Evolutionary conservation across 2,888 invertebrate species (phyloP), one percentile per base, ranked within the genome.

Genomic region (Heliconius hortense): DNA sequence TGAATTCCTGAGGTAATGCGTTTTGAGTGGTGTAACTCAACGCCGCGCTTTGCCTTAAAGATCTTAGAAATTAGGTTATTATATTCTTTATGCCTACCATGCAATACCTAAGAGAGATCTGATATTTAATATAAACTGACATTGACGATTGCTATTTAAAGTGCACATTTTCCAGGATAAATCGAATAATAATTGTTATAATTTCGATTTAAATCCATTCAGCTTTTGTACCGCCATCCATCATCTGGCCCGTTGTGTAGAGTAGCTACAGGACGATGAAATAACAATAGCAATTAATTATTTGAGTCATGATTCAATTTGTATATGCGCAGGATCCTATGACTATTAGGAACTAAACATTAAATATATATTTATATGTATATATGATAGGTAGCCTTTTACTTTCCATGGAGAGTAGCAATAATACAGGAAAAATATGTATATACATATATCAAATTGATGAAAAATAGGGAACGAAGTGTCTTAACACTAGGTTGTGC

Each of bases 151-250:
- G 15, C 18, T 56, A 10, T 56, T 60, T 60, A 28, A 60, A 60
- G 15, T 35, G 4, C 31, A 64, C 35, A 56, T 35, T 35, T 39
- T 24, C 7, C 24, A 11, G 13, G 39, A n/a, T 24, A 66, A 66
- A 66, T 64, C 1, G 15, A 15, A 26, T 24, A 39, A 35, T 15
- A 66, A 66, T 39, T 63, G 26, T 24, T 11, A 66, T 66, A 66
- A 66, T 66, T 35, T 66, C 39, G 39, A 39, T 24, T 66, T 35
- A 24, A 66, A 66, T 66, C 35, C n/a, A 39, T 66, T 66, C 39
- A 24, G 24, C 39, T 39, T 24, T 66, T 39, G 39, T 4, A 15
- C 39, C 24, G 24, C 24, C 35, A 66, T 66, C 64, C 64, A 66
- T 66, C 64, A 66, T 15, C 4, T 66, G 39, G 13, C 39, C 11